phyloP scores from a whole-genome alignment of 1,140 invertebrate genomes.

The Ectropis grisescens region DNA sequence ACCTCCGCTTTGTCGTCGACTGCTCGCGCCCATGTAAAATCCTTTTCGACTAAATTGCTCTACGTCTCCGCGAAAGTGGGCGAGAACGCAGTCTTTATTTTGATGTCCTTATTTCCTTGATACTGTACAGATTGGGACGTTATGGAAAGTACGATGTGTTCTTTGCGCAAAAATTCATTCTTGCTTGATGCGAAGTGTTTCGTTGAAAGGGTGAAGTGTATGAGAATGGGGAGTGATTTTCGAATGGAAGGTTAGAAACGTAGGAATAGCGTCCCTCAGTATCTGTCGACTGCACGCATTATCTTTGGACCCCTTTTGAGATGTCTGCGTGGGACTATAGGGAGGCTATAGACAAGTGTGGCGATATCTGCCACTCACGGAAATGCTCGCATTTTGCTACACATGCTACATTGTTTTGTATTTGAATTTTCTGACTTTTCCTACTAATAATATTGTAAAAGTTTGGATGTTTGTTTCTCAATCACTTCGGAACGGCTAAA shows the following conservation, averaged over 20 bases:
- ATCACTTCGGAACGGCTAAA: no score
- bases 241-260: slow-evolving; percentile 14
- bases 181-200: no score
- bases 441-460: no score
- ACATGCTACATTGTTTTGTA: no score
- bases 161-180: no score
- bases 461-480: no score
- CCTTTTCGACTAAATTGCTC: slow-evolving; percentile 38
- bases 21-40: slow-evolving; percentile 32
- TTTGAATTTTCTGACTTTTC: no score
- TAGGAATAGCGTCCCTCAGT: slow-evolving; percentile 24
- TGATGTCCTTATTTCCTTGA: slow-evolving; percentile 12
- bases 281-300: slow-evolving; percentile 29
- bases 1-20: slow-evolving; percentile 27
- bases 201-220: slow-evolving; percentile 11
- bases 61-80: slow-evolving; percentile 17
- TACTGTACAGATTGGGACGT: slow-evolving; percentile 8
- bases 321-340: slow-evolving; percentile 46
- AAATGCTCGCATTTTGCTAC: neutral
- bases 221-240: slow-evolving; percentile 26
- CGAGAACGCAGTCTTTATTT: slow-evolving; percentile 23
- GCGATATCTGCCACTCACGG: slow-evolving; percentile 16
- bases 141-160: slow-evolving; percentile 2
- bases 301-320: slow-evolving; percentile 57
- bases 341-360: no score